Percentiles rank a stretch among this genome's conserved stretches.
These are phyloP conservation scores for Perognathus longimembris DNA, from an alignment of 2,113 vertebrate species.

Conservation along the genomic window DNA sequence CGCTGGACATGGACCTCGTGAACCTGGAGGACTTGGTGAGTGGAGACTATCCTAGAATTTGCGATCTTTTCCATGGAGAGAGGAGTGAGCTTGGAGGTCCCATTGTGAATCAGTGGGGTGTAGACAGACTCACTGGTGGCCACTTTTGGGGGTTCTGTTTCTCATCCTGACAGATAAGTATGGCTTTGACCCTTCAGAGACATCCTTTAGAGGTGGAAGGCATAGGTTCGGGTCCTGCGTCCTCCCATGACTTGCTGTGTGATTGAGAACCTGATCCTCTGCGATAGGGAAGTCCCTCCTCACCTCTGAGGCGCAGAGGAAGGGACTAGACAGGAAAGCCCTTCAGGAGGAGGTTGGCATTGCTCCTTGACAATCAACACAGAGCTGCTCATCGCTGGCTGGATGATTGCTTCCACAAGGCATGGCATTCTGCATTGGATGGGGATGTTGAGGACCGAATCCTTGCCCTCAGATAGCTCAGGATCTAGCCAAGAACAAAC, in stretches of 20 bases:
- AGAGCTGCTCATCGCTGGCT: background rate
- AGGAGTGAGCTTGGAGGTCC: background rate
- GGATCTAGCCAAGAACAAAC: background rate
- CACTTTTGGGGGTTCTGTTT: background rate
- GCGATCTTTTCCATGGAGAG: background rate
- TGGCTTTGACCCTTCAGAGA: background rate
- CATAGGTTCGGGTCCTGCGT: background rate
- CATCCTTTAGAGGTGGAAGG: background rate
- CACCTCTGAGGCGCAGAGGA: background rate
- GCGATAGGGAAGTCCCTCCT: background rate
- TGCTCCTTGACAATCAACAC: too few species aligned
- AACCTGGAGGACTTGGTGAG: conserved; percentile 76
- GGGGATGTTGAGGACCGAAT: background rate
- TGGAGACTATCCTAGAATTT: conserved; percentile 31
- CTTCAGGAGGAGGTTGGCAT: background rate
- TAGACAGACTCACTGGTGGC: background rate
- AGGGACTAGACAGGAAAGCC: background rate
- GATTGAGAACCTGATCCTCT: background rate
- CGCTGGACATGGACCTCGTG: conserved; percentile 65
- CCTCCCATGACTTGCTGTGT: background rate
- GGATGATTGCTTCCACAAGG: rapidly evolving
- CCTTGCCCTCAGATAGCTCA: background rate
- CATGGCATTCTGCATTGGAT: background rate
- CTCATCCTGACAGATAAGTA: background rate
- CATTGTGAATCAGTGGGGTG: background rate